Percentiles rank a stretch among this genome's conserved stretches.
Conservation (phyloP, 2,113 vertebrate genomes). For the Labeo rohita region DNA sequence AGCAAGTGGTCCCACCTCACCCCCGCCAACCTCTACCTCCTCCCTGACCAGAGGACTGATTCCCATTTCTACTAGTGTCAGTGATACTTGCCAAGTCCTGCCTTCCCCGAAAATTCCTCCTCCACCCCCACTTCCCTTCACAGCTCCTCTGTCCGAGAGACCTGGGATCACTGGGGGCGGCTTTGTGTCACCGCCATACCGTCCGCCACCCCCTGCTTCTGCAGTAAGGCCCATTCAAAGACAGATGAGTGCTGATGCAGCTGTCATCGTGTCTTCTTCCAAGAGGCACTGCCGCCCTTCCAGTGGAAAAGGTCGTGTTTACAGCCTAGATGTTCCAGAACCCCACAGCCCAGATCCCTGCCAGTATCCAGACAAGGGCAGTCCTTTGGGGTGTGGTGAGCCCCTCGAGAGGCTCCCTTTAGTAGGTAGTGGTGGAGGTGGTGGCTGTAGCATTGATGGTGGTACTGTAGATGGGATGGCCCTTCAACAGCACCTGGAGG, state of each 20-base stretch:
- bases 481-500: slow-evolving; percentile 86
- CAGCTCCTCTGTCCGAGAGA: slow-evolving; percentile 75
- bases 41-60: slow-evolving; percentile 76
- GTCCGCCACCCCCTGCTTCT: slow-evolving; percentile 82
- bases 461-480: slow-evolving; percentile 51
- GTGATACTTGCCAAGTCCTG: slow-evolving; percentile 68
- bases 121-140: slow-evolving; percentile 76
- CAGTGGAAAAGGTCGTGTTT: slow-evolving; percentile 91
- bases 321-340: slow-evolving; percentile 94
- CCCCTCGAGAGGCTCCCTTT: slow-evolving; percentile 93
- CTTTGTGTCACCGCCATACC: slow-evolving; percentile 91
- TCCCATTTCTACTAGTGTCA: slow-evolving; percentile 70
- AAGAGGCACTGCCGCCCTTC: slow-evolving; percentile 95
- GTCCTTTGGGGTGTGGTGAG: slow-evolving; percentile 87
- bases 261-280: slow-evolving; percentile 75
- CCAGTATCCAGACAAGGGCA: slow-evolving; percentile 91
- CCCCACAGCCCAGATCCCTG: slow-evolving; percentile 89
- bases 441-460: slow-evolving; percentile 64
- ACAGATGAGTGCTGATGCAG: slow-evolving; percentile 95
- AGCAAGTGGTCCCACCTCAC: slow-evolving; percentile 77
- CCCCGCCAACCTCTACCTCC: slow-evolving; percentile 73
- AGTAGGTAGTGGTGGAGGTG: slow-evolving; percentile 79
- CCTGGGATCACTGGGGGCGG: slow-evolving; percentile 82
- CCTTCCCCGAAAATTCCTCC: slow-evolving; percentile 76
- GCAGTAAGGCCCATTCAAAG: slow-evolving; percentile 90